Percentiles rank a stretch among this genome's conserved stretches.
These are phyloP conservation scores for Plestiodon gilberti DNA, from an alignment of 2,113 vertebrate species.

Conservation along the genomic window DNA sequence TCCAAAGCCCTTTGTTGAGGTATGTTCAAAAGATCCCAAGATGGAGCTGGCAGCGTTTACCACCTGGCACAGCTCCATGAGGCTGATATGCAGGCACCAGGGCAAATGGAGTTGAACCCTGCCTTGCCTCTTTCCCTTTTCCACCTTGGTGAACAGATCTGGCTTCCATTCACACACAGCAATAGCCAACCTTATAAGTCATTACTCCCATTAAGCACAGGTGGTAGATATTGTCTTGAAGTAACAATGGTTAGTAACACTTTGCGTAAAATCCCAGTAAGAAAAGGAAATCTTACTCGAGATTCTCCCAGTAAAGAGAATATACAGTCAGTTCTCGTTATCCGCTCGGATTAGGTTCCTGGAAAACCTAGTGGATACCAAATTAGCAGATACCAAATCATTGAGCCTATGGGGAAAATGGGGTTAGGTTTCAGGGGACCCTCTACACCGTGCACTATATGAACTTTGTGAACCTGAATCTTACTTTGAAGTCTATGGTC, in stretches of 20 bases:
- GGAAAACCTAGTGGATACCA: too few relatives aligned
- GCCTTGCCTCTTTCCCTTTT: background rate
- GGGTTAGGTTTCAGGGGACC: too few relatives aligned
- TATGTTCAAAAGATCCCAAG: background rate
- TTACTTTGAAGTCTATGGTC: too few relatives aligned
- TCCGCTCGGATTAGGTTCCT: too few relatives aligned
- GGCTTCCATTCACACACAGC: background rate
- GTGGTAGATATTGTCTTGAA: background rate
- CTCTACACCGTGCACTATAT: too few relatives aligned
- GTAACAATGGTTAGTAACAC: background rate
- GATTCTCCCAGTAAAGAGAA: too few relatives aligned
- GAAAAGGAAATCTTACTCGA: too few relatives aligned
- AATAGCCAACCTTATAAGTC: background rate
- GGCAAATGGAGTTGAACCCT: background rate
- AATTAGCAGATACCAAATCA: too few relatives aligned
- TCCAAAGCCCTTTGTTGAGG: conserved; percentile 1
- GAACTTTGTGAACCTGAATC: too few relatives aligned
- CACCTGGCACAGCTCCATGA: background rate
- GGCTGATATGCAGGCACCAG: background rate
- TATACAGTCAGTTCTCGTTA: too few relatives aligned
- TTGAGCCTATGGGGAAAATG: too few relatives aligned
- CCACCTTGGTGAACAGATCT: background rate
- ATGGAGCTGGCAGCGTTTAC: background rate
- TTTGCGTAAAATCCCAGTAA: background rate
- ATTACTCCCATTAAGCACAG: background rate